Percentiles rank a stretch among this genome's conserved stretches.
Evolutionary conservation across 2,113 vertebrate genomes (phyloP).

Genomic region (Grammomys dolichurus): DNA sequence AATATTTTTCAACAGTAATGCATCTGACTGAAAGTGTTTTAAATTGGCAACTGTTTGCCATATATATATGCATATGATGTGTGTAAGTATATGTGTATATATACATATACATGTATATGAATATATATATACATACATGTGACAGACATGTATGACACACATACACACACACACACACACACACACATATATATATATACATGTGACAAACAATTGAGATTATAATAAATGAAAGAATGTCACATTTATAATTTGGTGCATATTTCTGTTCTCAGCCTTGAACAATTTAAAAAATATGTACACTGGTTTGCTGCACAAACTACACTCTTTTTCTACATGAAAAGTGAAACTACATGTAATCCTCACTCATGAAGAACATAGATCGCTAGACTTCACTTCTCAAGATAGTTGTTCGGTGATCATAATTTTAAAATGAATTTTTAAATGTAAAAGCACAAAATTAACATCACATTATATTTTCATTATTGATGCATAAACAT

Average conservation of each 20-base stretch:
- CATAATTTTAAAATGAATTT: not conserved
- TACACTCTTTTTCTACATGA: not conserved
- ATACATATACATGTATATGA: too few species aligned
- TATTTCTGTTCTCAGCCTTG: not conserved
- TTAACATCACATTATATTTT: not conserved
- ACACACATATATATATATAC: too few species aligned
- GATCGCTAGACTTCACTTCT: not conserved
- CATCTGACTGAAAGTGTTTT: slow-evolving; percentile 8
- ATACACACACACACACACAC: too few species aligned
- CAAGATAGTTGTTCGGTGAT: not conserved
- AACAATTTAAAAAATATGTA: not conserved
- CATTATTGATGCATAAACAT: not conserved
- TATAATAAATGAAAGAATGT: slow-evolving; percentile 31
- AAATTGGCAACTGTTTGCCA: not conserved
- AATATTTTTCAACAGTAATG: slow-evolving; percentile 6
- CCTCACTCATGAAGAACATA: not conserved
- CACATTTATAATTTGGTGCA: not conserved
- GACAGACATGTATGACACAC: too few species aligned
- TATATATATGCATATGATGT: not conserved
- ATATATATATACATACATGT: too few species aligned
- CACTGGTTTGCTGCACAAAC: not conserved
- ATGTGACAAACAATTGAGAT: not conserved
- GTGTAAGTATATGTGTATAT: too few species aligned
- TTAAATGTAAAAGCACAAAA: not conserved
- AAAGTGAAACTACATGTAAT: not conserved